Evolutionary conservation across 2,888 invertebrate genomes (phyloP), one percentile per base, ranked within the genome.

Genomic region (Campopleginae sp.): DNA sequence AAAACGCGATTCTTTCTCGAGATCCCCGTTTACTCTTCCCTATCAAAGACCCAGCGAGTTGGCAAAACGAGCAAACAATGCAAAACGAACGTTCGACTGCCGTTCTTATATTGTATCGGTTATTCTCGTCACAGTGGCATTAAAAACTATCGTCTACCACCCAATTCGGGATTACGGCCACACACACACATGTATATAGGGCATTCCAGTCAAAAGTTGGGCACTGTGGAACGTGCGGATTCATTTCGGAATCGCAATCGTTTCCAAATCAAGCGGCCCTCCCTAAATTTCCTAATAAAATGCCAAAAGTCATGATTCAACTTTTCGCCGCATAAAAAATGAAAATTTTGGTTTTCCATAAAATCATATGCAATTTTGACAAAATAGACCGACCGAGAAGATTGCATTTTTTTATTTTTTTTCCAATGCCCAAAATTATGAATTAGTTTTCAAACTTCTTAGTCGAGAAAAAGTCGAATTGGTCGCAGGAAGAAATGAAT

Each of bases 61-160:
- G 54, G 80, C 66, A 75, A 58, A 58, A 68, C 27, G 76, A 83
- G 78, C 75, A 83, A 83, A 81, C 85, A 86, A 83, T 86, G 86
- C 80, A 58, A 86, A 83, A 14, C 51, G 63, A 65, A 68, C 68
- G 66, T 44, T 48, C 58, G 33, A 44, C 38, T 42, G 51, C 27
- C 70, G 68, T 31, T 70, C 79, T 86, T 86, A 82, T 86, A 86
- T 86, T 78, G 85, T 80, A 85, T 83, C 85, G 80, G 75, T 68
- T 54, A 74, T 71, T 51, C 76, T 80, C 51, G 78, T 82, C 77
- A 66, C 72, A 66, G 75, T 75, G n/a, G 72, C 65, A 72, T 44
- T 74, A 44, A 80, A 58, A 80, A 66, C 65, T 31, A 19, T 54
- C 66, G 51, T 54, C 42, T 80, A 63, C 54, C 65, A 23, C 79